These are phyloP conservation scores for Myrmecophaga tridactyla DNA, from an alignment of 2,113 vertebrate genomes.

Conservation along the genomic window DNA sequence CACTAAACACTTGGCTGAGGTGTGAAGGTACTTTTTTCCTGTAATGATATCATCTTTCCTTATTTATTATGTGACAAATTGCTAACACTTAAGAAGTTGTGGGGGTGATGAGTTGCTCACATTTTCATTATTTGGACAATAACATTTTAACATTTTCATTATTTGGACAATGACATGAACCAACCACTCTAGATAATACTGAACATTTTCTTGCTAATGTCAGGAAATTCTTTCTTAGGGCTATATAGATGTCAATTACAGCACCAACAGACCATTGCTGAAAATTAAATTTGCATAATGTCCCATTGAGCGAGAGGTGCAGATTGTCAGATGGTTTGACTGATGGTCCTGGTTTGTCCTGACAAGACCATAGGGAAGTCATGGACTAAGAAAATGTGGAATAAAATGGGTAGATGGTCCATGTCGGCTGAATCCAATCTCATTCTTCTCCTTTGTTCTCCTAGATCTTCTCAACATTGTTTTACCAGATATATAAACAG, in stretches of 20 bases:
- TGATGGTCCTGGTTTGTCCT: background rate
- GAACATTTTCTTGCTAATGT: constrained; percentile 46
- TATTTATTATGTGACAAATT: constrained; percentile 54
- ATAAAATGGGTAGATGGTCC: background rate
- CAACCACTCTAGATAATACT: constrained; percentile 23
- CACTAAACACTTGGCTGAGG: constrained; percentile 35
- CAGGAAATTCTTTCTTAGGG: constrained; percentile 57
- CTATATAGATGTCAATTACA: constrained; percentile 53
- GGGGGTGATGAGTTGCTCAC: background rate
- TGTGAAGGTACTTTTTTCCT: constrained; percentile 40
- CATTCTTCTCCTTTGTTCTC: constrained; percentile 7
- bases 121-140: constrained; percentile 61
- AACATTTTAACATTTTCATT: constrained; percentile 50
- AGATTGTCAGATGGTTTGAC: constrained; percentile 39
- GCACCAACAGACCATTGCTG: constrained; percentile 4
- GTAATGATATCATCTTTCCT: constrained; percentile 32
- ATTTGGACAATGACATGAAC: constrained; percentile 57
- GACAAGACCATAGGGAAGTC: constrained; percentile 6
- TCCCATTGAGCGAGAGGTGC: constrained; percentile 11
- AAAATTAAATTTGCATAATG: constrained; percentile 41
- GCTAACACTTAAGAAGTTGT: constrained; percentile 24
- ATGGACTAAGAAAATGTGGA: constrained; percentile 9
- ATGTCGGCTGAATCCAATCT: constrained; percentile 33
- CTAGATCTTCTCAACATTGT: background rate
- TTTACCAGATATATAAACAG: background rate